Conservation (phyloP, 2,888 invertebrate species). For the Idaea aversata region DNA sequence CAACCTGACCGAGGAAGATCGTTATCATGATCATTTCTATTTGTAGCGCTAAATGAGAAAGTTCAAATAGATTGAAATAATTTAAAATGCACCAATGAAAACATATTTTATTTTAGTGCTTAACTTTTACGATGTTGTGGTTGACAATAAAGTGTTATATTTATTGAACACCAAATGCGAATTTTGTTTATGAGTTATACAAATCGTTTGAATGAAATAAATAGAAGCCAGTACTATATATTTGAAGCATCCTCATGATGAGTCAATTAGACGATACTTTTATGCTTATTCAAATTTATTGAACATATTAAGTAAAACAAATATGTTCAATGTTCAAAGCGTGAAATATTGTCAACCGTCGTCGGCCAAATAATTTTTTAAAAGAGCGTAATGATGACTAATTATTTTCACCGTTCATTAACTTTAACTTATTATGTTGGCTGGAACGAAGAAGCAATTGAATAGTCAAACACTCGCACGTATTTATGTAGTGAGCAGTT, state of each 20-base stretch:
- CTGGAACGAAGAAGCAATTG: conserved; percentile 22
- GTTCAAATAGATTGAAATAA: neutral
- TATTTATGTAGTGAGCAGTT: conserved; percentile 25
- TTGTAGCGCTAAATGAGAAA: neutral
- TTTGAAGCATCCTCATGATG: neutral
- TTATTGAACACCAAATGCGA: neutral
- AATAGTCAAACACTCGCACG: conserved; percentile 25
- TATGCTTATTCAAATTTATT: no score
- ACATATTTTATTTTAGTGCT: neutral
- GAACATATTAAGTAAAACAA: no score
- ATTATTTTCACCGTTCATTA: neutral
- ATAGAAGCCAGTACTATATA: neutral
- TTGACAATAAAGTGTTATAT: neutral
- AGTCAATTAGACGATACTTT: no score
- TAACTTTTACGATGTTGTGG: neutral
- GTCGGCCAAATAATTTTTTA: neutral
- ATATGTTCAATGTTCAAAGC: no score
- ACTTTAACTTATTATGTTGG: neutral
- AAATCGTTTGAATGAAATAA: neutral
- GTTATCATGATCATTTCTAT: neutral
- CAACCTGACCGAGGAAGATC: neutral
- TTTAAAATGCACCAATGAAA: neutral
- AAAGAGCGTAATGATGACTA: neutral
- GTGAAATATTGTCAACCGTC: neutral
- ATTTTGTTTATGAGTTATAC: no score